Evolutionary conservation across 2,797 vertebrate genomes (phyloP).

Genomic region (Sebastolobus alascanus): DNA sequence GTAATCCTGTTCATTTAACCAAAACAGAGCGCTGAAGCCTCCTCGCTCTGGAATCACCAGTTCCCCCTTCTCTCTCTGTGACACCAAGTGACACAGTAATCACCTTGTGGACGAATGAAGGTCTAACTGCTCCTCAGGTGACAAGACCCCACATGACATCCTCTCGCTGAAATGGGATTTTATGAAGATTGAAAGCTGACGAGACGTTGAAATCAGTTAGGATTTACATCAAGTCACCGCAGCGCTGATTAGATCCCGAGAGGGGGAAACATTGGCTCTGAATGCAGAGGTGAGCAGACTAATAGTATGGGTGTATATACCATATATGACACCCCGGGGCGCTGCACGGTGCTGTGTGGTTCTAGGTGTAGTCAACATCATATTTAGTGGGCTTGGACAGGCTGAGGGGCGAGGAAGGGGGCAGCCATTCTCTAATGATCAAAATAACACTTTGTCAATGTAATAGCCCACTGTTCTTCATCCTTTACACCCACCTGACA

Average conservation of each 20-base stretch:
- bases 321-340: slow-evolving; percentile 38
- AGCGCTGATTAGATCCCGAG: slow-evolving; percentile 27
- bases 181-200: slow-evolving; percentile 66
- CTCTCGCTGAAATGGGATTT: slow-evolving; percentile 43
- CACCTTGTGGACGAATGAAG: slow-evolving; percentile 52
- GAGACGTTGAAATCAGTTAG: slow-evolving; percentile 57
- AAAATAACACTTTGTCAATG: slow-evolving; percentile 77
- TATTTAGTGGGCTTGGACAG: slow-evolving; percentile 74
- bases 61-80: slow-evolving; percentile 10
- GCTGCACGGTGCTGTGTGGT: slow-evolving; percentile 37
- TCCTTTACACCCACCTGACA: slow-evolving; percentile 57
- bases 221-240: slow-evolving; percentile 36
- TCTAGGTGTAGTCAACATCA: slow-evolving; percentile 60
- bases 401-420: slow-evolving; percentile 44
- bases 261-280: slow-evolving; percentile 10
- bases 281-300: slow-evolving; percentile 28
- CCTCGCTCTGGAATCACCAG: slow-evolving; percentile 3
- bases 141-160: slow-evolving; percentile 46
- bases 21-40: background rate
- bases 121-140: slow-evolving; percentile 71
- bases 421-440: slow-evolving; percentile 71
- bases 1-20: slow-evolving; percentile 22
- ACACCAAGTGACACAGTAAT: slow-evolving; percentile 51
- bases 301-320: slow-evolving; percentile 28
- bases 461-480: slow-evolving; percentile 72